Base-by-base conservation (phyloP, 2,888 invertebrate genomes). In the Aethes cnicana region DNA sequence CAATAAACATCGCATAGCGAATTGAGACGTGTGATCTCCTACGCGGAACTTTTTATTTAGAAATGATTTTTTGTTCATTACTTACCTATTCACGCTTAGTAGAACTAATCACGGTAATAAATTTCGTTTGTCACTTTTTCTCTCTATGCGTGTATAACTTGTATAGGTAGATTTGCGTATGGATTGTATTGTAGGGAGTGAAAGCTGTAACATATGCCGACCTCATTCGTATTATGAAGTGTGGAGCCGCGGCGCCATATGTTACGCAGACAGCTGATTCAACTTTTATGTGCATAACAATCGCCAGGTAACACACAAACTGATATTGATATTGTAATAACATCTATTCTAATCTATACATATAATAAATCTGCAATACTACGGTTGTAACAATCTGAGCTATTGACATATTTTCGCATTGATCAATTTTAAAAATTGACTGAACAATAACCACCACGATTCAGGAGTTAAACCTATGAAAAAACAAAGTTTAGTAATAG, bases 141-240 rank as follows among this genome's bases (percentile, higher is more conserved):
- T 44, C 43, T 52, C 33, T 11, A 25, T 23, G 44, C 18, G 46
- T 46, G 46, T 55, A 54, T 37, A 55, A 28, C 43, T 46, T 55
- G 52, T 57, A 56, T 48, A 53, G 57, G 48, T 58, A 62, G 61
- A 62, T 60, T 61, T 61, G 65, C 73, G 74, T 77, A 75, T 68
- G 69, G 77, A 80, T 76, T 82, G 78, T 83, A 76, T 73, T 79
- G 77, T 73, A 77, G 78, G 77, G 82, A 88, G 88, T 86, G 87
- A 89, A 88, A 88, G 88, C 85, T 80, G 80, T 71, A 78, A 80
- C 86, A 88, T 84, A 84, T 83, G 87, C 73, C 75, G 83, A 75
- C 84, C 88, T 83, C 85, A 82, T 84, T 88, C 81, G 74, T 72
- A 80, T 78, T 81, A 81, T 80, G 74, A 81, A 81, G 78, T 80